Base-by-base conservation (phyloP, 2,888 invertebrate genomes). In the Mechanitis mazaeus region DNA sequence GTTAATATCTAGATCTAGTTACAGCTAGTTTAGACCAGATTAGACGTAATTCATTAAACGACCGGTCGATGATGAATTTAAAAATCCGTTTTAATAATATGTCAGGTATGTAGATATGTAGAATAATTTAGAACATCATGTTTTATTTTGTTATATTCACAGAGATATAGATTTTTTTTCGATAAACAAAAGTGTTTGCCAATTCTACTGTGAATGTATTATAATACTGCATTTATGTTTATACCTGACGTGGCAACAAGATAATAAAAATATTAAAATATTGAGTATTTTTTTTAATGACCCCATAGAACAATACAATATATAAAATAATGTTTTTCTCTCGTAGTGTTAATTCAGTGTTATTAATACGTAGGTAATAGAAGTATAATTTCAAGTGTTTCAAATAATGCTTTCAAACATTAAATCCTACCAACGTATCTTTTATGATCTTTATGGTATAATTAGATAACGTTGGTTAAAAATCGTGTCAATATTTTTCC, bases 1-100 rank as follows among this genome's bases (percentile, higher is more conserved):
- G 50, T 47, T 47, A n/a, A n/a, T 47, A 47, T 47, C 47, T 50
- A 50, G 50, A 31, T 50, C 50, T 50, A 50, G 50, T 31, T 31
- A 7, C 50, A 50, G 50, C 50, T 50, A 50, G 50, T 50, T 50
- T 50, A 50, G 50, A 50, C 31, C 6, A 28, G n/a, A 47, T 47
- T 50, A 50, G 50, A 31, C 11, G 6, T 50, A 50, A 31, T 9
- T 42, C 42, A 42, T 50, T 50, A 31, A 11, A 31, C 50, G 50
- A 50, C 42, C 42, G 42, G 9, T 9, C 6, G 31, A 50, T 50
- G 31, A 50, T 9, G 50, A 50, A 50, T 50, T 50, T 50, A 50
- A 28, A 31, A 50, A n/a, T 6, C 7, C 50, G 50, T 50, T 50
- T 50, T 31, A 50, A 50, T 31, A 50, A 50, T 50, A 50, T 50